Evolutionary conservation across 2,113 vertebrate genomes (phyloP).

Genomic region (Bubalus kerabau): DNA sequence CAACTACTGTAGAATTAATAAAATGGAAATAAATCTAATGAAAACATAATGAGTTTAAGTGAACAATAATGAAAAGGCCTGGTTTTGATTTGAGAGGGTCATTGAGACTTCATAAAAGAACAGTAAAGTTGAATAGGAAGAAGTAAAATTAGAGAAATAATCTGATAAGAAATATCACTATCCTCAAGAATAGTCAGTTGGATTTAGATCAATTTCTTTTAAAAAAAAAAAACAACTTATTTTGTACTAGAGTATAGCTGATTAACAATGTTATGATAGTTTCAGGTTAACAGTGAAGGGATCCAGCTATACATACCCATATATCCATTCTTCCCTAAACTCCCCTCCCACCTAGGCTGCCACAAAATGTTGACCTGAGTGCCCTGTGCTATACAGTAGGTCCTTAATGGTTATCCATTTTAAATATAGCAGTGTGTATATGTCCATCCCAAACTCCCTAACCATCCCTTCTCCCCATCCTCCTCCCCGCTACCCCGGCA

Average conservation of each 20-base stretch:
- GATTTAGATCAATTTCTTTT: background rate
- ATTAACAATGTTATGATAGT: background rate
- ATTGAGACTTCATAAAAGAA: background rate
- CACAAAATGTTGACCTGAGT: background rate
- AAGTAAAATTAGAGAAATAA: background rate
- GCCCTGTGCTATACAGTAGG: background rate
- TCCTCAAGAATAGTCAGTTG: background rate
- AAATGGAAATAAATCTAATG: background rate
- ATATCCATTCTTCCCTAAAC: background rate
- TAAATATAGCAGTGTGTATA: background rate
- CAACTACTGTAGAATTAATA: background rate
- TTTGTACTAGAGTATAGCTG: background rate
- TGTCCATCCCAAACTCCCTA: background rate
- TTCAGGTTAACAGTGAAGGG: background rate
- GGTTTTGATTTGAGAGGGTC: background rate
- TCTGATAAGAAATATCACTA: background rate
- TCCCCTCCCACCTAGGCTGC: background rate
- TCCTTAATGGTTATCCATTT: background rate
- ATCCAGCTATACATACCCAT: background rate
- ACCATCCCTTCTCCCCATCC: background rate
- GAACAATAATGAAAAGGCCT: background rate
- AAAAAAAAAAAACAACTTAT: background rate
- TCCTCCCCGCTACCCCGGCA: fast-evolving
- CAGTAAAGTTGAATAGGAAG: background rate
- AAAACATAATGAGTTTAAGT: background rate